Base-by-base conservation (phyloP, 2,113 vertebrate genomes). In the Varanus salvator region DNA sequence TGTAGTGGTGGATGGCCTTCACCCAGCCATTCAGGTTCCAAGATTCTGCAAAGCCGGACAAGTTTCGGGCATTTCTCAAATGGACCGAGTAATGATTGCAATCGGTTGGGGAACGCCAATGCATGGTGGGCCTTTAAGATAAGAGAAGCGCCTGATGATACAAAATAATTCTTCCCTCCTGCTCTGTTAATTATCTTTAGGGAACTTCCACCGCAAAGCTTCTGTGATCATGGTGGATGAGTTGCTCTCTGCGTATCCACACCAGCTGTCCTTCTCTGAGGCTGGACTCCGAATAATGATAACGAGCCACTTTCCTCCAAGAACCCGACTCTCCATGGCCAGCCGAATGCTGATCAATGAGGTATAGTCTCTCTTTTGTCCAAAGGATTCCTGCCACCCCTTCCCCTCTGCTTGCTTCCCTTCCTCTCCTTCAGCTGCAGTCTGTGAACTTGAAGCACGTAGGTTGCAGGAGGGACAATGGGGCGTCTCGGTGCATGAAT, bases 231-330 rank as follows among this genome's bases (percentile, higher is more conserved):
- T 99, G 99, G 99, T 99, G 93, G 99, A 99, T 0, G 99, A 99
- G 96, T 96, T 99, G 90, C 97, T 99, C n/a, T 99, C 98, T 2
- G 98, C 98, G 4, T 99, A 98, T 94, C 99, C 99, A 68, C 99
- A 99, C 94, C 99, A 99, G 97, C 98, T 99, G 81, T 98, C 98
- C 6, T 99, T 99, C 96, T 99, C 99, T 0, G 99, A 99, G 96
- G 99, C 99, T 52, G 98, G 99, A 50, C 98, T 99, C 95, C 98
- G 99, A 92, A 99, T 99, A 96, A 99, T 99, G 99, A 99, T 99
- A 96, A 99, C 99, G 82, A 99, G 97, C 92, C 99, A 99, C 95
- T 99, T 99, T 88, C 99, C 98, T 66, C 99, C 99, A 23, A 98
- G 98, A 93, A 99, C 99, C 77, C 97, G 99, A n/a, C 99, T 99